These are phyloP conservation scores for Cybosia mesomella DNA, from an alignment of 2,888 invertebrate species.

Conservation along the genomic window DNA sequence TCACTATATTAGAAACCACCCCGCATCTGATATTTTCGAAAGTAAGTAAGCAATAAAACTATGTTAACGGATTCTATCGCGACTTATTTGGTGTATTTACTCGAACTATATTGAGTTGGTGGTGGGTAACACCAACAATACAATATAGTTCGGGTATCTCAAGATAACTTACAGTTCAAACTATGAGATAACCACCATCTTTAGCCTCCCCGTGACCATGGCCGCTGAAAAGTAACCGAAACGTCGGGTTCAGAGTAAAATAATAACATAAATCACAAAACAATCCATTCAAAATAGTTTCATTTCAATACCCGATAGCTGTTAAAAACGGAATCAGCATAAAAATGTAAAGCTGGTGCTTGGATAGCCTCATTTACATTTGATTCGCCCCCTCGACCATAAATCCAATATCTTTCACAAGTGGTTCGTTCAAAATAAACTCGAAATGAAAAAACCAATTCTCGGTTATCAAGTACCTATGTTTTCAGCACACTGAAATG, in stretches of 20 bases:
- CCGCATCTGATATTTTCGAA: no score
- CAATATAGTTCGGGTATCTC: no score
- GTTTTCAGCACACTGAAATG: background rate
- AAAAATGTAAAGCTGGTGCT: constrained; percentile 25
- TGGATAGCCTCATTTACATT: constrained; percentile 24
- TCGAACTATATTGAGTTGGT: background rate
- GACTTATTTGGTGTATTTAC: no score
- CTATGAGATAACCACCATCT: background rate
- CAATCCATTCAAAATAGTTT: no score
- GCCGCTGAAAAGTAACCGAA: no score
- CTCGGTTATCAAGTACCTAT: background rate
- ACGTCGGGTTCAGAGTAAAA: no score
- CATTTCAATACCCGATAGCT: background rate
- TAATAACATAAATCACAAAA: no score
- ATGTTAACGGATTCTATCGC: no score
- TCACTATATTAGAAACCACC: no score
- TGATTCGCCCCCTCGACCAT: constrained; percentile 20
- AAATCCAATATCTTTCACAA: constrained; percentile 28
- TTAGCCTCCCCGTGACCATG: no score
- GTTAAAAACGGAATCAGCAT: constrained; percentile 18
- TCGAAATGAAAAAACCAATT: constrained; percentile 11
- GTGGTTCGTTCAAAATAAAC: constrained; percentile 2
- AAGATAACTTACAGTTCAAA: background rate
- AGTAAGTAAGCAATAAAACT: no score
- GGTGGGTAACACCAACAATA: background rate